Percentiles rank a stretch among this genome's conserved stretches.
These are phyloP conservation scores for Acanthurus tractus DNA, from an alignment of 2,797 vertebrate species.

Conservation along the genomic window DNA sequence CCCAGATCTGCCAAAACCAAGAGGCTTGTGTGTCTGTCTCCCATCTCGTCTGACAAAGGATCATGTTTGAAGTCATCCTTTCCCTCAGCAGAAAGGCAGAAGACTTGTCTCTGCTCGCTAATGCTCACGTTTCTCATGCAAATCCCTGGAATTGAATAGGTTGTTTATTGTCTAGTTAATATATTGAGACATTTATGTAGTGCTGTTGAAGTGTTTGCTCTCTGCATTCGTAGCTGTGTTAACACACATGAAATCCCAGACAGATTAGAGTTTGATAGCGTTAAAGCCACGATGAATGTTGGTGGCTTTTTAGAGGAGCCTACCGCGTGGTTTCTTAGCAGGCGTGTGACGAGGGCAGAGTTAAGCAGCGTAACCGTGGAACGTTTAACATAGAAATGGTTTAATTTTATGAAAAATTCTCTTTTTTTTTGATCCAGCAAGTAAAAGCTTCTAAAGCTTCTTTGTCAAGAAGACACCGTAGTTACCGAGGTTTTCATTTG, in stretches of 20 bases:
- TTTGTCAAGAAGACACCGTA: neutral
- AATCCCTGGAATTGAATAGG: conserved; percentile 86
- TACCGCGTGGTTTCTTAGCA: conserved; percentile 53
- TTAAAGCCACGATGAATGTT: conserved; percentile 78
- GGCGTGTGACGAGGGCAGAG: conserved; percentile 46
- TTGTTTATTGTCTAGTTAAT: conserved; percentile 87
- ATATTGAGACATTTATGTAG: conserved; percentile 86
- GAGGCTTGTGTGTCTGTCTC: conserved; percentile 69
- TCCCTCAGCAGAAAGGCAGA: conserved; percentile 72
- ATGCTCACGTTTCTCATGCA: conserved; percentile 87
- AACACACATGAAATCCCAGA: conserved; percentile 86
- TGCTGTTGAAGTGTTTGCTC: conserved; percentile 86
- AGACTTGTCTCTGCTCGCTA: conserved; percentile 79
- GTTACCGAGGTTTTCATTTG: neutral
- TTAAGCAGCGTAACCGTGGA: conserved; percentile 44
- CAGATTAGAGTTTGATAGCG: conserved; percentile 85
- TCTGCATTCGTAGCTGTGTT: conserved; percentile 83
- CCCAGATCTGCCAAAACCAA: conserved; percentile 80
- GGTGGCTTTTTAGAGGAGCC: conserved; percentile 74
- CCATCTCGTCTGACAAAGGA: conserved; percentile 80
- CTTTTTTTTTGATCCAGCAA: conserved; percentile 21
- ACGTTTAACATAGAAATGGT: conserved; percentile 56
- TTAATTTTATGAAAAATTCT: conserved; percentile 49
- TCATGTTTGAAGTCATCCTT: conserved; percentile 82
- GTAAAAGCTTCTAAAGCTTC: conserved; percentile 18